Conservation (phyloP, 1,140 invertebrate species). For the Leptopilina boulardi region DNA sequence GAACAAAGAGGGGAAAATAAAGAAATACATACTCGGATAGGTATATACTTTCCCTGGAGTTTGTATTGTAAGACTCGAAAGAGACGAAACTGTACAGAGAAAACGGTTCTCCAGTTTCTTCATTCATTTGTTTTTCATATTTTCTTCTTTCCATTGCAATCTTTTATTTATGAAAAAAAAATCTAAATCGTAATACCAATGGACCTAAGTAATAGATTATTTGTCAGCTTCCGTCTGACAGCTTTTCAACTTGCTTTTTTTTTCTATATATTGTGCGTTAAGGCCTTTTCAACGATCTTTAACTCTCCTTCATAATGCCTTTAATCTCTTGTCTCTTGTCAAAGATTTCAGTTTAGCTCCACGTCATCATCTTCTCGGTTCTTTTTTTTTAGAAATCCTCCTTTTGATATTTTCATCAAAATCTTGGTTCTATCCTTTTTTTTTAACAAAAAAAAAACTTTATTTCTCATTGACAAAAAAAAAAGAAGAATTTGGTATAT, state of each 20-base stretch:
- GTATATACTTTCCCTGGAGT: background rate
- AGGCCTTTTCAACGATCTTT: background rate
- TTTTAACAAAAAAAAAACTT: too few species aligned
- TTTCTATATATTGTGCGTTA: background rate
- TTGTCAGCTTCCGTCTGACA: constrained; percentile 25
- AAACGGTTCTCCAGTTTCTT: background rate
- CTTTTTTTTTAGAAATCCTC: background rate
- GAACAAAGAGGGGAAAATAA: constrained; percentile 22
- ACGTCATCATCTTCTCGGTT: background rate
- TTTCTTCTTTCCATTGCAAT: background rate
- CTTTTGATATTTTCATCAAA: background rate
- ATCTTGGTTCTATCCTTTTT: background rate
- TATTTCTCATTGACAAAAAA: too few species aligned
- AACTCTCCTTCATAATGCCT: background rate
- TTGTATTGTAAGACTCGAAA: background rate
- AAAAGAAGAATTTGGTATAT: too few species aligned
- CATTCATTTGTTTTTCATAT: background rate
- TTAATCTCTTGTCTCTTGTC: background rate
- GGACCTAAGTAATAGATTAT: background rate
- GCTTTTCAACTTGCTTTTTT: background rate
- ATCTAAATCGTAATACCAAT: background rate
- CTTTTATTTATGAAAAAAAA: background rate
- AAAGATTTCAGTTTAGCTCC: constrained; percentile 2
- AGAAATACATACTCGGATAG: background rate
- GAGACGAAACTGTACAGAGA: background rate